Base-by-base conservation (phyloP, 92 coral and sea anemone genomes). In the Heteractis magnifica region DNA sequence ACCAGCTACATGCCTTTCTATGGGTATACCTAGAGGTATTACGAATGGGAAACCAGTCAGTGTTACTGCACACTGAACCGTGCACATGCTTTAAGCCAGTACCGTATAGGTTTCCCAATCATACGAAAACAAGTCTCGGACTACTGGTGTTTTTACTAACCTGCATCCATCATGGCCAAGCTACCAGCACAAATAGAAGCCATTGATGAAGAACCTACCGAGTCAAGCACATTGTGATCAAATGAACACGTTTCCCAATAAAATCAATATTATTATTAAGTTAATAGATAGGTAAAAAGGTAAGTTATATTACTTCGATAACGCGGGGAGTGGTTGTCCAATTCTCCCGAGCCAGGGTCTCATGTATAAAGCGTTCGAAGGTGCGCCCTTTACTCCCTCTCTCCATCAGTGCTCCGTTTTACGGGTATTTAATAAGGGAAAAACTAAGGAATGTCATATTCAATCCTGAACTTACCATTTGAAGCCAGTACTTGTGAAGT, bases 131-230 rank as follows among this genome's bases (percentile, higher is more conserved):
- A 3, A 34, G 3, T 56, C 64, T 58, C 0, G 3, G 65, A 23
- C 18, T 11, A 20, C 13, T 68, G 10, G 14, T 68, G 16, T 53
- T 8, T 26, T 8, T 26, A 14, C 81, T 52, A 85, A 96, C 99
- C 99, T 90, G 98, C 99, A 81, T 96, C 99, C 94, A 96, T 90
- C 80, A 96, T 80, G 5, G 99, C 98, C 84, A 96, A 78, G 58
- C 99, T 96, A 49, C 99, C 99, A 10, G 98, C 99, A 88, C 99
- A 96, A 14, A 92, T 93, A 6, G 99, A 92, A 21, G 99, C 99
- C 93, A 96, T 88, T 41, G 99, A 96, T 4, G 99, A 96, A 10
- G 99, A 96, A 16, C 99, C 99, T 95, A 71, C 14, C 51, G 78
- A 76, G 18, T 6, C 5, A 9, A 56, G 50, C 21, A 18, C 11